Conservation (phyloP, 2,888 invertebrate genomes). For the Acronicta alni region DNA sequence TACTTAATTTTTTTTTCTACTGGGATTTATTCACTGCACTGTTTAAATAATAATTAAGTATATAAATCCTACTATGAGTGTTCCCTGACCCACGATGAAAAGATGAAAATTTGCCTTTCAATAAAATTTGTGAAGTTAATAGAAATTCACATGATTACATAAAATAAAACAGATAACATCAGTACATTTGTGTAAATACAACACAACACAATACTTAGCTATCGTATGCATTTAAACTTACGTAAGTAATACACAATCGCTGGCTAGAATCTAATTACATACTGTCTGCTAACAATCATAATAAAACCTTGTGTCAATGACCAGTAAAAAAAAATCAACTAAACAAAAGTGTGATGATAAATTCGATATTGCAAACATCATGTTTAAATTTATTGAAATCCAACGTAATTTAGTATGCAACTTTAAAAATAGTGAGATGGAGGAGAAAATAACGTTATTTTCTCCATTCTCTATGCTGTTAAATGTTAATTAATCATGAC, state of each 20-base stretch:
- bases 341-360: neutral
- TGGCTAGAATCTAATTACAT: constrained; percentile 33
- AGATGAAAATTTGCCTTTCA: no score
- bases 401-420: neutral
- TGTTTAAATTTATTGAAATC: constrained; percentile 1
- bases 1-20: no score
- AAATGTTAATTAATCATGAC: no score
- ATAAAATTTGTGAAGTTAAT: no score
- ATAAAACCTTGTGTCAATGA: constrained; percentile 45
- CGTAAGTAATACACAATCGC: constrained; percentile 41
- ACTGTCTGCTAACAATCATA: constrained; percentile 36
- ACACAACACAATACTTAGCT: constrained; percentile 10
- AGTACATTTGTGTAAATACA: neutral
- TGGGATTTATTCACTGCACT: no score
- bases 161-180: neutral
- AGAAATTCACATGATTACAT: constrained; percentile 8
- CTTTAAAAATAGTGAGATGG: no score
- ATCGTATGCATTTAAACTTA: constrained; percentile 23
- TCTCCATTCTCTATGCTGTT: no score
- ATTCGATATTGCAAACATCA: constrained; percentile 2
- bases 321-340: constrained; percentile 24
- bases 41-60: no score
- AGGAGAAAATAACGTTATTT: no score
- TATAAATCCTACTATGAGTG: no score
- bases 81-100: no score